Conservation (phyloP, 2,888 invertebrate genomes). For the Epiblema foenella region DNA sequence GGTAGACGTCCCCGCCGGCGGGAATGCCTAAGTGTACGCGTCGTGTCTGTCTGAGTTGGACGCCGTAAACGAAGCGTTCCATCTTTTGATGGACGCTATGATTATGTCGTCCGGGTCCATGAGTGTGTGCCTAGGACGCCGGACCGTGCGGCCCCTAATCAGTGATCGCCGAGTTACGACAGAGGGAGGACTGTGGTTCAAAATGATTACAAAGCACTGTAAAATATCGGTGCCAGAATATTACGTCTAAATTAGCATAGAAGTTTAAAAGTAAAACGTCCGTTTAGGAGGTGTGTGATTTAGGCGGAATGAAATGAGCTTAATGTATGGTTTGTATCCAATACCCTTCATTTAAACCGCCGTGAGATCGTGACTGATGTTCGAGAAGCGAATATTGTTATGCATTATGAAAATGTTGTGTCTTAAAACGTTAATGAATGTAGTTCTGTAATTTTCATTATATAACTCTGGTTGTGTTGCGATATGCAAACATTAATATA, state of each 20-base stretch:
- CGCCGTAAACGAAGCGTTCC: too few species aligned
- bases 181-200: too few species aligned
- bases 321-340: slow-evolving; percentile 28
- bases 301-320: slow-evolving; percentile 20
- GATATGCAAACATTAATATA: not conserved
- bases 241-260: slow-evolving; percentile 3
- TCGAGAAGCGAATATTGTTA: slow-evolving; percentile 6
- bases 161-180: too few species aligned
- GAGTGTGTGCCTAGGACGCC: too few species aligned
- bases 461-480: not conserved
- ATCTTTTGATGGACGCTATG: too few species aligned
- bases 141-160: too few species aligned
- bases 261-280: slow-evolving; percentile 14
- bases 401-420: slow-evolving; percentile 1
- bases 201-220: too few species aligned
- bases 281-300: slow-evolving; percentile 25
- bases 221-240: not conserved
- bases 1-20: too few species aligned
- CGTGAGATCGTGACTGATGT: slow-evolving; percentile 6
- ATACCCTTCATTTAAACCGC: slow-evolving; percentile 27
- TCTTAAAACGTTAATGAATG: not conserved
- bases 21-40: too few species aligned
- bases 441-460: not conserved
- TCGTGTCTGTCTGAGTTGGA: too few species aligned
- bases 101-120: too few species aligned